Evolutionary conservation across 2,113 vertebrate genomes (phyloP), one percentile per base, ranked within the genome.

Genomic region (Misgurnus anguillicaudatus): DNA sequence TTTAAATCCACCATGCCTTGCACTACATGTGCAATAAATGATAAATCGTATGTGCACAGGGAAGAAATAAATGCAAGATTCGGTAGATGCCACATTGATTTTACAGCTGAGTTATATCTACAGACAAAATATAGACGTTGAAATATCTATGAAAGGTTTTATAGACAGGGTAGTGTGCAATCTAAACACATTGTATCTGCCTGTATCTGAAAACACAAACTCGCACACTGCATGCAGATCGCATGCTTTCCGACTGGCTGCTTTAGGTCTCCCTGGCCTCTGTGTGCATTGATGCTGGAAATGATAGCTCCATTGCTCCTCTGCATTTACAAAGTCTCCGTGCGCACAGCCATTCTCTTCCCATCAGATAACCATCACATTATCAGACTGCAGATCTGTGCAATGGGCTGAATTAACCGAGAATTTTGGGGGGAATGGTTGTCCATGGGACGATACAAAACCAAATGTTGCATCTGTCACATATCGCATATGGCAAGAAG

Each of bases 281-380:
- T 84, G 72, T 74, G 86, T 76, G 90, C 89, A 91, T 82, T 84
- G 81, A 87, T 89, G 90, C 89, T 88, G 85, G 84, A 90, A 89
- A 91, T 86, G 64, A 87, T 85, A 71, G 81, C 85, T 87, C 75
- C 84, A 65, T 75, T 83, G 86, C 84, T 88, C 81, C 77, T 1
- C 38, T 73, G 74, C 85, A 87, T 90, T 91, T 87, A 89, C 68
- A 90, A 77, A 90, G 88, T 76, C 83, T 83, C 87, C 70, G 85
- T 88, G 81, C 57, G 69, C 75, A 65, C 38, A 75, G 75, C 76
- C 66, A 45, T 39, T 64, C 31, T 51, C 61, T 39, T 51, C 69
- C 45, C n/a, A 60, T 69, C 77, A 7, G 57, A 61, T 79, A 38
- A 16, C 67, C 31, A 39, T 48, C 57, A 38, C 73, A 75, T 62